phyloP scores from a whole-genome alignment of 2,888 invertebrate species.

The Desoria tigrina region DNA sequence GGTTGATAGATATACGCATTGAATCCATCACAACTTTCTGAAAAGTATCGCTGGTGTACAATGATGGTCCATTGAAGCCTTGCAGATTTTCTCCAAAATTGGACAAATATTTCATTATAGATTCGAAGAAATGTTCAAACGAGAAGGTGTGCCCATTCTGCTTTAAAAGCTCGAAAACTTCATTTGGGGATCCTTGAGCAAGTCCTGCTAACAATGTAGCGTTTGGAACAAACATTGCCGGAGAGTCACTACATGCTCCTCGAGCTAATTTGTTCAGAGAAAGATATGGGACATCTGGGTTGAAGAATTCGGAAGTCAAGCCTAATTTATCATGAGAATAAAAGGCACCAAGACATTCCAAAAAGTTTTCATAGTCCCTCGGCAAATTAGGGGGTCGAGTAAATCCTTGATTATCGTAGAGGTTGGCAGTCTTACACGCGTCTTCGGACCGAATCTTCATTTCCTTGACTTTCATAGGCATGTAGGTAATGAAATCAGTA shows the following conservation, averaged over 20 bases:
- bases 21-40: constrained; percentile 35
- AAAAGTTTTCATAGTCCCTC: constrained; percentile 79
- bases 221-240: constrained; percentile 81
- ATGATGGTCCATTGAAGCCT: constrained; percentile 28
- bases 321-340: constrained; percentile 73
- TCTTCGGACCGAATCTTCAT: constrained; percentile 83
- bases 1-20: constrained; percentile 37
- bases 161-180: constrained; percentile 76
- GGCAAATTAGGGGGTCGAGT: constrained; percentile 64
- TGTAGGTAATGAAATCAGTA: constrained; percentile 87
- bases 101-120: constrained; percentile 62
- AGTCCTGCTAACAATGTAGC: constrained; percentile 82
- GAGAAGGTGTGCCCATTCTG: constrained; percentile 67
- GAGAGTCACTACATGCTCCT: constrained; percentile 78
- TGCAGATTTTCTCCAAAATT: constrained; percentile 30
- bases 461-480: constrained; percentile 88
- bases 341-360: constrained; percentile 74
- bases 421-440: constrained; percentile 74
- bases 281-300: constrained; percentile 53
- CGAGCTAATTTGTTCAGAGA: constrained; percentile 86
- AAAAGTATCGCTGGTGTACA: constrained; percentile 34
- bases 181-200: constrained; percentile 74
- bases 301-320: constrained; percentile 64
- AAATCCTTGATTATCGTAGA: constrained; percentile 61
- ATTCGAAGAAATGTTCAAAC: constrained; percentile 83